Base-by-base conservation (phyloP, 1,140 invertebrate genomes). In the Aradophagus sp. region DNA sequence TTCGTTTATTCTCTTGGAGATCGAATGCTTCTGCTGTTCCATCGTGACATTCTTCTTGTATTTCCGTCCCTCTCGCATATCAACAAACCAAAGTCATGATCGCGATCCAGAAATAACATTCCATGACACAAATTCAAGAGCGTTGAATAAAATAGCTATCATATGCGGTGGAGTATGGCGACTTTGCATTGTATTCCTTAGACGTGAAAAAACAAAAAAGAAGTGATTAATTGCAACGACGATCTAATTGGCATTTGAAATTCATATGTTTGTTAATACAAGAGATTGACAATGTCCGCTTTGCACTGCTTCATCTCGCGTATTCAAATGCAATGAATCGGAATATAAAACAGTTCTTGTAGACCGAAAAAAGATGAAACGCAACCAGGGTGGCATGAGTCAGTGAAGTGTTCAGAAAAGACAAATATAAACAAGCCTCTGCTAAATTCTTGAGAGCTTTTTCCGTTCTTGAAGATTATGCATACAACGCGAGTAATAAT, bases 341-440 rank as follows among this genome's bases (percentile, higher is more conserved):
- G 80, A 86, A 81, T 84, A 86, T 84, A 86, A 84, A 84, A 84
- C 82, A 71, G 65, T 77, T 83, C 84, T 86, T 86, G 84, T 86
- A 41, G 66, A 44, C 62, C 52, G 58, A 47, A 39, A 32, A 62
- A 52, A 31, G 35, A 61, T 12, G 23, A 52, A 39, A 58, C 19
- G 45, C 59, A 31, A 58, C 44, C 59, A 63, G 68, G 59, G 52
- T 74, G 66, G 69, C 52, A 66, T 63, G 31, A 72, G 58, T 47
- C 34, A 59, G 63, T 58, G 58, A 58, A 68, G 58, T 59, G 53
- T 45, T 45, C 70, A 73, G 70, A 74, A 77, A 75, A 80, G 79
- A 81, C 82, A 79, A 84, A 84, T 83, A 82, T 85, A 86, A 86
- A 86, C 83, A 84, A 74, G 72, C 48, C 67, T 72, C 53, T 50